Base-by-base conservation (phyloP, 2,888 invertebrate genomes). In the Gasteruption jaculator region DNA sequence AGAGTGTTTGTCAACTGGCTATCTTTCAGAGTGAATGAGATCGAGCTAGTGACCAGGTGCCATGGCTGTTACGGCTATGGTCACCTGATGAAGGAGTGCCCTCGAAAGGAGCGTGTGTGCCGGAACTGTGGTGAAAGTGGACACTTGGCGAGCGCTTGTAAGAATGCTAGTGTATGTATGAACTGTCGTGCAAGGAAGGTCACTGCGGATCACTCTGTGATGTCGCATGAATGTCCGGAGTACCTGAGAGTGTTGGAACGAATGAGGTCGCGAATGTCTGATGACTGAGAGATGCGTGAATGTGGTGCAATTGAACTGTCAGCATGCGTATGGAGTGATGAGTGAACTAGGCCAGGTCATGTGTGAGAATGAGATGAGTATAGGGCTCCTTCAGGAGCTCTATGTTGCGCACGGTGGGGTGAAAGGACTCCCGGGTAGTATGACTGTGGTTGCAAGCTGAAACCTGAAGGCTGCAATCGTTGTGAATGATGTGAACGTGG, bases 251-350 rank as follows among this genome's bases (percentile, higher is more conserved):
- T 24, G 16, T 5, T 39, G 12, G 32, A 24, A 3, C 4, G 21
- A 12, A 12, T 26, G 20, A 5, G 44, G 1, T n/a, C 14, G 5
- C 5, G 39, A 11, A 11, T 27, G 1, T 5, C 7, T n/a, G 5
- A 35, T 33, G 42, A 31, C n/a, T 46, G 14, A 35, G 2, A 1
- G 24, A 1, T 0, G 8, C 8, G 5, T 32, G 26, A 5, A 25
- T 7, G 10, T 45, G n/a, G 12, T 41, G n/a, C 41, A 45, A 12
- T 5, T 41, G n/a, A 45, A 45, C 14, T 42, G 45, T 24, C 37
- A 41, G 10, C 19, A 34, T 8, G 20, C 15, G 37, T 26, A 15
- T 8, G 41, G 4, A 14, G 48, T 35, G 2, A 45, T 34, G 53
- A 18, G 14, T 21, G 53, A 42, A n/a, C 22, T 39, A 18, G 40